Evolutionary conservation across 2,797 vertebrate species (phyloP), one percentile per base, ranked within the genome.

Genomic region (Sarcoramphus papa): DNA sequence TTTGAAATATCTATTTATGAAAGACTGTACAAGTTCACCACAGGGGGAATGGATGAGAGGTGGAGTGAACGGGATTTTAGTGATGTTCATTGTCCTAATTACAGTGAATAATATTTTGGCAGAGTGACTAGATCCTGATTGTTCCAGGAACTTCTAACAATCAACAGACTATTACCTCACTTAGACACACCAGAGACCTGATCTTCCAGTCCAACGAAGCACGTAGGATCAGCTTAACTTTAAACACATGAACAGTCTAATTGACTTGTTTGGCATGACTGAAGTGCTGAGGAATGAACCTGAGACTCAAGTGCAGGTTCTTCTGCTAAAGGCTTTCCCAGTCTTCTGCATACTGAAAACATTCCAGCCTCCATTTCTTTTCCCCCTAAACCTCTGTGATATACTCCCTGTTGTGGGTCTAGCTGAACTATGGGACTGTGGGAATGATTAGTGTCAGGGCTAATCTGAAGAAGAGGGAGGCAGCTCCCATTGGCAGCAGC

Each of bases 91-190:
- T 91, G 73, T 86, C 73, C 65, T 91, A 92, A 93, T 93, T 96
- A 68, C 62, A 84, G 43, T 48, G 87, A 95, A 92, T 84, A 93
- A 88, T 72, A 89, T 65, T 94, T 95, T 94, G 91, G 94, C 91
- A 94, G 84, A 90, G 60, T 67, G 48, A 78, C 31, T 72, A 60
- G 33, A 90, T 37, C 31, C n/a, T 72, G 47, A 78, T 81, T 90
- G 73, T 95, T 96, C 94, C 91, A 84, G 85, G 92, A 97, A 94
- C 62, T 90, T 67, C 47, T 70, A 88, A 87, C 80, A 88, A 89
- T 95, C 89, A 88, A 70, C 90, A 95, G 65, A 62, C 54, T 88
- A 90, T 90, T 96, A 92, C 65, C 65, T 73, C 82, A 80, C 92
- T 92, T 85, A 94, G 85, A 89, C 84, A 91, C 79, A 85, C 78